A percentile compares a stretch with the other conserved stretches of the same genome.
Evolutionary conservation across 2,113 vertebrate genomes (phyloP).

Genomic region (Telmatochromis brichardi): DNA sequence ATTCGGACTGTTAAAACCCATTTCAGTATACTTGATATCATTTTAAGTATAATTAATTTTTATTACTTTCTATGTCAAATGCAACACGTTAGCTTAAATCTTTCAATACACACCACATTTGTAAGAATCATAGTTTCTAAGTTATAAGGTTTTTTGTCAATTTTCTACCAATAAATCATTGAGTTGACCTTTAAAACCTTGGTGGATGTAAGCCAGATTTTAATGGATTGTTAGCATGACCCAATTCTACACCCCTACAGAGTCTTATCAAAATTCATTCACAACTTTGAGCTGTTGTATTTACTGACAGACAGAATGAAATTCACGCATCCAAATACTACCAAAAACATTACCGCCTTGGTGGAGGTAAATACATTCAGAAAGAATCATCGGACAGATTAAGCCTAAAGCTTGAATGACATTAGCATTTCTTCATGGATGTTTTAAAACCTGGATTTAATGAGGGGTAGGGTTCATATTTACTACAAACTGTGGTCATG

Average conservation of each 20-base stretch:
- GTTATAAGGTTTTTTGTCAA: neutral
- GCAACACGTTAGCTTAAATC: neutral
- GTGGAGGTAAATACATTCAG: neutral
- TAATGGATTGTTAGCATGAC: neutral
- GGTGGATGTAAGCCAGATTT: neutral
- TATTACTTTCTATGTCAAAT: neutral
- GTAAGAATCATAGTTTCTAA: neutral
- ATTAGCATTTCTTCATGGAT: neutral
- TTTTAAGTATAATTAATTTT: neutral
- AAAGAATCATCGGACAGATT: neutral
- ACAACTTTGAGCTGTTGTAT: neutral
- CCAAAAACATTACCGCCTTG: neutral
- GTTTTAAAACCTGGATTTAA: neutral
- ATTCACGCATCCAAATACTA: neutral
- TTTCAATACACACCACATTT: neutral
- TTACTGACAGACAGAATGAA: neutral
- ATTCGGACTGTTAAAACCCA: rapidly evolving
- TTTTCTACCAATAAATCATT: neutral
- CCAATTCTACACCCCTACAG: neutral
- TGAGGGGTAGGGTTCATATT: neutral
- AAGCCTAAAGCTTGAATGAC: neutral
- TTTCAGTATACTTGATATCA: neutral
- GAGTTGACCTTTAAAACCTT: neutral
- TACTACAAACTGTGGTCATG: neutral
- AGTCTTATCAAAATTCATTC: neutral